These are phyloP conservation scores for Anodontia alba DNA, from an alignment of 2,888 invertebrate species.

Conservation along the genomic window DNA sequence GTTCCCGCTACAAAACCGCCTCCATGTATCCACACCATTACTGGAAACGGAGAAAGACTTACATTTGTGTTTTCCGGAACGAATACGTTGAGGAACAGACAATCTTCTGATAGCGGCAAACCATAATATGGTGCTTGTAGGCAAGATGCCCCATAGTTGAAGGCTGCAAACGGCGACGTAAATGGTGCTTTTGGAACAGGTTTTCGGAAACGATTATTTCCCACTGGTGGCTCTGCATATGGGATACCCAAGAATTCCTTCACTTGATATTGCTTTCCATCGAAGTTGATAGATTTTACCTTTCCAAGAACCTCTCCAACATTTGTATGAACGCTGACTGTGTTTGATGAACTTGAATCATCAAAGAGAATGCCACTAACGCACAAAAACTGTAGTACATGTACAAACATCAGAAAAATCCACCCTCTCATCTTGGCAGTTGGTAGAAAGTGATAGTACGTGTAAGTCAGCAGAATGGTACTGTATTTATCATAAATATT, in stretches of 20 bases:
- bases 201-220: neutral
- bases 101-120: neutral
- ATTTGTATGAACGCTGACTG: neutral
- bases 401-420: no score
- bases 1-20: neutral
- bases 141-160: neutral
- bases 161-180: neutral
- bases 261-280: neutral
- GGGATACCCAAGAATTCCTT: neutral
- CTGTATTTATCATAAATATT: no score
- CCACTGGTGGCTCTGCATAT: neutral
- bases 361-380: neutral
- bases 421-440: no score
- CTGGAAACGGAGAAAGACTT: neutral
- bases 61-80: neutral
- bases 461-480: no score
- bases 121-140: neutral
- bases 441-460: no score
- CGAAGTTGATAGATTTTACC: neutral
- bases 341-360: neutral
- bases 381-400: neutral
- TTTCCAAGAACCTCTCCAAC: neutral
- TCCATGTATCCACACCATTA: constrained; percentile 2
- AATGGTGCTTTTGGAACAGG: constrained; percentile 5
- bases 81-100: neutral